Percentiles rank a stretch among this genome's conserved stretches.
phyloP scores from a whole-genome alignment of 2,888 invertebrate genomes.

The Nymphalis polychloros region DNA sequence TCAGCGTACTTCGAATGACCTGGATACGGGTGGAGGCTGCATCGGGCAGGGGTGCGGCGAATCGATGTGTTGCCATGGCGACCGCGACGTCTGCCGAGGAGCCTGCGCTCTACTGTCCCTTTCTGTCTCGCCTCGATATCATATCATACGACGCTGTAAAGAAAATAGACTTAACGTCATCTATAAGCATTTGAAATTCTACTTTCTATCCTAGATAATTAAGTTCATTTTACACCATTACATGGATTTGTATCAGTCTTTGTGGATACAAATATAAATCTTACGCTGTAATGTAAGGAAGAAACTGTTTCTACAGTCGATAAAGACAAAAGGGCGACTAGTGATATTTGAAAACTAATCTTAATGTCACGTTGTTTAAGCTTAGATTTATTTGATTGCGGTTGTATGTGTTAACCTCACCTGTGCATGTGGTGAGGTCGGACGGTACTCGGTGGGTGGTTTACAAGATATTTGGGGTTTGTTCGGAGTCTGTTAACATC shows the following conservation, averaged over 20 bases:
- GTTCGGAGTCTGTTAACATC: conserved; percentile 77
- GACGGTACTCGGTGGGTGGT: conserved; percentile 68
- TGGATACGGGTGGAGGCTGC: conserved; percentile 73
- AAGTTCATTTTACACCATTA: conserved; percentile 38
- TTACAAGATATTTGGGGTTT: conserved; percentile 79
- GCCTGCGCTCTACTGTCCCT: conserved; percentile 80
- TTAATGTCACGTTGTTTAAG: conserved; percentile 43
- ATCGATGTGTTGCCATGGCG: conserved; percentile 79
- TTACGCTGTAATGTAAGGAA: conserved; percentile 75
- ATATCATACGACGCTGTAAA: conserved; percentile 65
- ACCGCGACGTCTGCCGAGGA: conserved; percentile 82
- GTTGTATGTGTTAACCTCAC: conserved; percentile 38
- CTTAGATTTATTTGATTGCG: conserved; percentile 36
- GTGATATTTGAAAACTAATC: conserved; percentile 46
- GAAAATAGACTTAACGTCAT: conserved; percentile 46
- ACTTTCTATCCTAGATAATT: conserved; percentile 27
- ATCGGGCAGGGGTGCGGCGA: conserved; percentile 61
- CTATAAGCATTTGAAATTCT: conserved; percentile 10
- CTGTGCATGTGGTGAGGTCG: conserved; percentile 53
- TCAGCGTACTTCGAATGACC: conserved; percentile 67
- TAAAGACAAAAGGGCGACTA: conserved; percentile 64
- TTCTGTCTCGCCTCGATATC: conserved; percentile 81
- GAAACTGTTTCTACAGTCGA: conserved; percentile 64
- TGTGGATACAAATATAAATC: conserved; percentile 49
- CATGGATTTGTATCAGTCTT: conserved; percentile 36